These are phyloP conservation scores for Micromys minutus DNA, from an alignment of 2,113 vertebrate genomes.

Conservation along the genomic window DNA sequence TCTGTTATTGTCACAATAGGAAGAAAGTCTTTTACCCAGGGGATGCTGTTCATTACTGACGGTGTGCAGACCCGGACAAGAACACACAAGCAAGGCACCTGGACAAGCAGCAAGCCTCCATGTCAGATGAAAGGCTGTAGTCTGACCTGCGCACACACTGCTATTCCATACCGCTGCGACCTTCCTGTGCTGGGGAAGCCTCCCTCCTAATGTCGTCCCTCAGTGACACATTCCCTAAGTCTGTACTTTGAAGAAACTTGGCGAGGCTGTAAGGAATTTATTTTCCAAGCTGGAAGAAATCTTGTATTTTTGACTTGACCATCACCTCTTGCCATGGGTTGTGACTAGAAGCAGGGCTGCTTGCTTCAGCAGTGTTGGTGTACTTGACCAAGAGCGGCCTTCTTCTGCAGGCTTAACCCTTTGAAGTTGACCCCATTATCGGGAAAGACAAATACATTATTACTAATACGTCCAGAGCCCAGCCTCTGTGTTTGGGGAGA, in stretches of 20 bases:
- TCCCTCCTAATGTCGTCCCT: conserved; percentile 14
- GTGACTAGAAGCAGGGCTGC: not conserved
- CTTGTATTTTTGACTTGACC: conserved; percentile 54
- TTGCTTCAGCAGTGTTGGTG: conserved; percentile 35
- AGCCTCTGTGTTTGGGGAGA: conserved; percentile 64
- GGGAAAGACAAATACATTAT: conserved; percentile 64
- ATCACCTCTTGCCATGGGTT: conserved; percentile 51
- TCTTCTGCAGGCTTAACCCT: conserved; percentile 66
- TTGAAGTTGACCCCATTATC: conserved; percentile 65
- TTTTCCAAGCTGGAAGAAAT: conserved; percentile 31
- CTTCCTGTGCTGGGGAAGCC: conserved; percentile 7
- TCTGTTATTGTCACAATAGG: conserved; percentile 49
- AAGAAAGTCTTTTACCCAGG: conserved; percentile 34
- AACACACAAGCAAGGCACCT: conserved; percentile 14
- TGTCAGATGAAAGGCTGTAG: conserved; percentile 46
- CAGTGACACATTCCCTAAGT: not conserved
- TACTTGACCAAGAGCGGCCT: conserved; percentile 5
- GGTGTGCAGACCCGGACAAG: not conserved
- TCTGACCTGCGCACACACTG: conserved; percentile 33
- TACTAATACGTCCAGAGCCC: conserved; percentile 39
- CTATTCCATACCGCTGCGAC: conserved; percentile 55
- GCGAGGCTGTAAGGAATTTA: conserved; percentile 38
- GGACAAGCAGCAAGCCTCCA: too few species aligned
- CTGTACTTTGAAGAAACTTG: conserved; percentile 23
- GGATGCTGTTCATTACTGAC: conserved; percentile 12